Evolutionary conservation across 1,140 invertebrate genomes (phyloP), one percentile per base, ranked within the genome.

Genomic region (Brachionus plicatilis): DNA sequence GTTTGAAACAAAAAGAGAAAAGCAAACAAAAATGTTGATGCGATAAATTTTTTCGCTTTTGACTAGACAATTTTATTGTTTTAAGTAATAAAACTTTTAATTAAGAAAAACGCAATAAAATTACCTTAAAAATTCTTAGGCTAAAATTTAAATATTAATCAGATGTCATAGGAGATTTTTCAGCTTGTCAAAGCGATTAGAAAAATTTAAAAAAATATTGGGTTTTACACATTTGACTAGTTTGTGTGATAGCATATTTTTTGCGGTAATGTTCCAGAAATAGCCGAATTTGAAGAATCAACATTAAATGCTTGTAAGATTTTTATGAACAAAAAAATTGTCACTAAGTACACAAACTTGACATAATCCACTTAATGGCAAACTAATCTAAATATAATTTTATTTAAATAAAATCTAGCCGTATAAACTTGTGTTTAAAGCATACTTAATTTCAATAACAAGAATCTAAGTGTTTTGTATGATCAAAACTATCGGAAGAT

Each of bases 41-140:
- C 9, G 17, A 41, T 68, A 33, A 68, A 68, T 68, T 68, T 14
- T 68, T 33, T 14, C 9, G 17, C 3, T 37, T n/a, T 68, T 41
- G 68, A 43, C 68, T 72, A 72, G 68, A 72, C 68, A 72, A 72
- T 41, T 72, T 72, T 72, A 72, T 72, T 43, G 68, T 72, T 72
- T 72, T 72, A 43, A 72, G 68, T 72, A 43, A 72, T 72, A 72
- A 72, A 72, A 72, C 33, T 68, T 41, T 33, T 37, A 33, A 68
- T 68, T 33, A 68, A 68, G 66, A 72, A 43, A 72, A 72, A 70
- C 66, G 66, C 29, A 70, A 66, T 70, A 70, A 41, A 72, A 43
- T 43, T 60, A 8, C 8, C 53, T 60, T 60, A n/a, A 53, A 14
- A 29, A 12, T 70, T 11, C 37, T 70, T 12, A 37, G 27, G 11